Conservation (phyloP, 2,888 invertebrate species). For the Drosophila helvetica region DNA sequence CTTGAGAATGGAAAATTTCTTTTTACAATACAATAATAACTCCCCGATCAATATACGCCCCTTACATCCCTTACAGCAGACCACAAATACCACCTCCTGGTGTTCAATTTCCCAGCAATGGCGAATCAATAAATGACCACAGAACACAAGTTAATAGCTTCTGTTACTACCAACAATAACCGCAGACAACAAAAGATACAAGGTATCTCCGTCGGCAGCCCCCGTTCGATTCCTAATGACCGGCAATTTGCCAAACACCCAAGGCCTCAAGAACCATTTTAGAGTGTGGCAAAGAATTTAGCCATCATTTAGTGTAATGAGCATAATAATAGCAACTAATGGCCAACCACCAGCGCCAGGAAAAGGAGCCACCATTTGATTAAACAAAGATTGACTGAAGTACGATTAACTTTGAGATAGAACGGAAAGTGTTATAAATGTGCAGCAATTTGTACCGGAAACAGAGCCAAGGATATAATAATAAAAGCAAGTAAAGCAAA, state of each 20-base stretch:
- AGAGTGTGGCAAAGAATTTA: slow-evolving; percentile 78
- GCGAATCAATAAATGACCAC: slow-evolving; percentile 31
- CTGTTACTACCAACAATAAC: slow-evolving; percentile 15
- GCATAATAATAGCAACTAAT: slow-evolving; percentile 74
- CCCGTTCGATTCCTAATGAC: slow-evolving; percentile 30
- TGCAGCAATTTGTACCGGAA: slow-evolving; percentile 55
- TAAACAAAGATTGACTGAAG: slow-evolving; percentile 75
- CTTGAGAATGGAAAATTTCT: too few relatives aligned
- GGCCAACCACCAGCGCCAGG: slow-evolving; percentile 12
- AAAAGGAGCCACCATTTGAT: slow-evolving; percentile 40
- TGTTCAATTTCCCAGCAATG: neutral
- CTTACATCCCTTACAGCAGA: neutral
- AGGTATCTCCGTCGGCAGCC: slow-evolving; percentile 2
- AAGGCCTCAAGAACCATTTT: slow-evolving; percentile 48
- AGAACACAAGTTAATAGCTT: slow-evolving; percentile 26
- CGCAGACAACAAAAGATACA: slow-evolving; percentile 10
- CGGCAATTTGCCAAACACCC: slow-evolving; percentile 40
- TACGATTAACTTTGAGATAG: slow-evolving; percentile 65
- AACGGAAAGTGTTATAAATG: slow-evolving; percentile 71
- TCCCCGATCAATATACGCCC: neutral
- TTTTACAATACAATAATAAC: neutral
- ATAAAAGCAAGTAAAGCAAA: slow-evolving; percentile 34
- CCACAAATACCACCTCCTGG: neutral
- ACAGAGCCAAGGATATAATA: slow-evolving; percentile 14
- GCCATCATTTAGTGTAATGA: slow-evolving; percentile 73